Evolutionary conservation across 2,113 vertebrate species (phyloP).

Genomic region (Rhinoptilus africanus): DNA sequence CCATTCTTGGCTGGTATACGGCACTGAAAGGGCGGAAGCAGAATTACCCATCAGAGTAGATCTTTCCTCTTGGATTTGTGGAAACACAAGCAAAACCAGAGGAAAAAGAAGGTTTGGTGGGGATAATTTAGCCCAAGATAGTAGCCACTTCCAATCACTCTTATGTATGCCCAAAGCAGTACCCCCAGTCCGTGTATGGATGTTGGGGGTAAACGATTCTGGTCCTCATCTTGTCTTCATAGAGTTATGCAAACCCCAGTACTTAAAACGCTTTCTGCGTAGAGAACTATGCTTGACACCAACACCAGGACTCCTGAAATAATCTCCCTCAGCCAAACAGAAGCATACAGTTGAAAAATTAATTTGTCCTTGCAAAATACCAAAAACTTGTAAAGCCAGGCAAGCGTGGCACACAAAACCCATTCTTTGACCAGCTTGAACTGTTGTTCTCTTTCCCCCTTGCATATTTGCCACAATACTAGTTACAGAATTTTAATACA

Average conservation of each 20-base stretch:
- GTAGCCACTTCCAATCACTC: neutral
- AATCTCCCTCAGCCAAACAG: neutral
- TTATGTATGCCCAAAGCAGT: neutral
- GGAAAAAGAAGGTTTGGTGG: neutral
- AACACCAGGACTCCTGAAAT: neutral
- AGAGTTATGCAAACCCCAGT: neutral
- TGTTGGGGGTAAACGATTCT: neutral
- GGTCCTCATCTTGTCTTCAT: neutral
- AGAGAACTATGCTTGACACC: neutral
- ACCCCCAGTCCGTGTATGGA: fast-evolving
- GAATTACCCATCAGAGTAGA: neutral
- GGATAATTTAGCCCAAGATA: neutral
- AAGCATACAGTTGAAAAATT: neutral
- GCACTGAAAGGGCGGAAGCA: neutral
- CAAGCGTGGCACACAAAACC: neutral
- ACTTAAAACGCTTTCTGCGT: neutral
- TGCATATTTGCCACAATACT: neutral
- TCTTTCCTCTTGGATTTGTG: neutral
- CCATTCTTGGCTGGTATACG: neutral
- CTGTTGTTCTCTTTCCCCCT: neutral
- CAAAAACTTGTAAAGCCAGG: neutral
- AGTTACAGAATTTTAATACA: neutral
- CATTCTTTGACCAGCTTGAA: neutral
- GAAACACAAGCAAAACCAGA: neutral
- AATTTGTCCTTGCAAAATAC: neutral